Conservation (phyloP, 2,888 invertebrate species). For the Malacosoma neustria region DNA sequence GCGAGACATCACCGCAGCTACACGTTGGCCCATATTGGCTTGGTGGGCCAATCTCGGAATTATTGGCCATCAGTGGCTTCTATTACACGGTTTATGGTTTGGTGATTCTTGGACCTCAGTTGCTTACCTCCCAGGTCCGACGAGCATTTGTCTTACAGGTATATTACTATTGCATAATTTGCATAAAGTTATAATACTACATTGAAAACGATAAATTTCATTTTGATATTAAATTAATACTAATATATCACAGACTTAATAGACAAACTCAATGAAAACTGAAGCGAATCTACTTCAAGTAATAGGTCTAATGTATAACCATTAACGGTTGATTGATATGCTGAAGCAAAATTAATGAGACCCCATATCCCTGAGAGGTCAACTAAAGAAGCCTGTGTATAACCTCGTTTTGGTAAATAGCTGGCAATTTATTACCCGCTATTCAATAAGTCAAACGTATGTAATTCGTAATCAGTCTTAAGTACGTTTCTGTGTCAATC, state of each 20-base stretch:
- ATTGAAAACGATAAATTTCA: too few relatives aligned
- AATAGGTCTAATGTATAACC: constrained; percentile 5
- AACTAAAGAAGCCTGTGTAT: background rate
- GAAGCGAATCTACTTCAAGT: constrained; percentile 1
- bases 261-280: background rate
- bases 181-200: too few relatives aligned
- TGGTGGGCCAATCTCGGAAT: too few relatives aligned
- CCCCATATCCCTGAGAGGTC: constrained; percentile 8
- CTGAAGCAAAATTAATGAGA: constrained; percentile 19
- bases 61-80: too few relatives aligned
- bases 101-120: too few relatives aligned
- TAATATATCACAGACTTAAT: background rate
- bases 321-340: constrained; percentile 18
- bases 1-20: too few relatives aligned
- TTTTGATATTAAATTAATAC: too few relatives aligned
- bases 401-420: background rate
- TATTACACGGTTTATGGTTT: too few relatives aligned
- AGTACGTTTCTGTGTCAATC: background rate
- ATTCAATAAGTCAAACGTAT: background rate
- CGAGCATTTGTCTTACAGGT: too few relatives aligned
- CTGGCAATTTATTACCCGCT: background rate
- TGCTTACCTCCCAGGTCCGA: too few relatives aligned
- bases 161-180: too few relatives aligned
- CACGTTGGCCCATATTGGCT: too few relatives aligned
- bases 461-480: background rate